Evolutionary conservation across 2,113 vertebrate genomes (phyloP).

Genomic region (Hipposideros armiger): DNA sequence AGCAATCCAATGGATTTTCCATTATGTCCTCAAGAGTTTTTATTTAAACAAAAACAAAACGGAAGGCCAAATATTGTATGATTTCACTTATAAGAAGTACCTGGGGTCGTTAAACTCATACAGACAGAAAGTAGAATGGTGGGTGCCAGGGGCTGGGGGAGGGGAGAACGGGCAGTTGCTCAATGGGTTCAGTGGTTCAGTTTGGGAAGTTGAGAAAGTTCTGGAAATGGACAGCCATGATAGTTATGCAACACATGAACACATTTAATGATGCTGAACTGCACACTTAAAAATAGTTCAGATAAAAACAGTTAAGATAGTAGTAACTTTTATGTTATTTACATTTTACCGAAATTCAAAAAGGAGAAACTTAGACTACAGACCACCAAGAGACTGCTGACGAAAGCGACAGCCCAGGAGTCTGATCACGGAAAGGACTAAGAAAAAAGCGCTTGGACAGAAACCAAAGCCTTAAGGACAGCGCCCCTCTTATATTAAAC

Average conservation of each 20-base stretch:
- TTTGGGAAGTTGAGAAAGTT: neutral
- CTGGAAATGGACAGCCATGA: neutral
- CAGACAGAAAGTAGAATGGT: neutral
- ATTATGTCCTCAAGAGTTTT: neutral
- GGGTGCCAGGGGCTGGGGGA: neutral
- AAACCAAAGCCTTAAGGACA: neutral
- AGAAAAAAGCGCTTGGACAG: neutral
- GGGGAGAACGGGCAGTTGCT: accelerated
- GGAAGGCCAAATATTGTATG: neutral
- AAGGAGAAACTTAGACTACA: neutral
- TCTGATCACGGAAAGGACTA: neutral
- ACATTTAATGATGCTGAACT: neutral
- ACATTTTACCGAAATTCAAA: neutral
- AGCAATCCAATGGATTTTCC: neutral
- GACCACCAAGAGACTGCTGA: neutral
- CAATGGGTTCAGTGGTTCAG: neutral
- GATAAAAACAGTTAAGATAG: neutral
- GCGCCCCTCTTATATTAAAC: neutral
- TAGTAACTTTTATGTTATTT: neutral
- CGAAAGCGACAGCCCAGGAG: neutral
- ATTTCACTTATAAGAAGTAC: neutral
- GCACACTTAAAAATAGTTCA: neutral
- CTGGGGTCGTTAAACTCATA: neutral
- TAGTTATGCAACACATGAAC: accelerated
- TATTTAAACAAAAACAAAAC: neutral